These are phyloP conservation scores for Druceiella hillmani DNA, from an alignment of 2,888 invertebrate species.

Conservation along the genomic window DNA sequence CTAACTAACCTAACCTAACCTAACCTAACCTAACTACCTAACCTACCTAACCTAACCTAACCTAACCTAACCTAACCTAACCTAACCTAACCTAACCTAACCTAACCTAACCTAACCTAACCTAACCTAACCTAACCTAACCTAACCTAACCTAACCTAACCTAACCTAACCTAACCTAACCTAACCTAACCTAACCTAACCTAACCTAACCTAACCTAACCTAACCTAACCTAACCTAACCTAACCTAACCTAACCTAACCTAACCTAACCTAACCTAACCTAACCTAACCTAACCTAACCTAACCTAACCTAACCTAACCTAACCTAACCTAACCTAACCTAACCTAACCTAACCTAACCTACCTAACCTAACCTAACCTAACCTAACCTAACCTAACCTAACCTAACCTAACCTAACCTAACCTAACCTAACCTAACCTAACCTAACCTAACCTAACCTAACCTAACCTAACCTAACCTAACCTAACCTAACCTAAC, in stretches of 20 bases:
- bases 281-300: conserved; percentile 19
- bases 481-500: conserved; percentile 22
- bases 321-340: conserved; percentile 24
- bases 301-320: conserved; percentile 23
- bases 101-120: conserved; percentile 21
- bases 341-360: conserved; percentile 24
- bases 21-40: conserved; percentile 21
- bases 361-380: conserved; percentile 20
- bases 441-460: conserved; percentile 15
- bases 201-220: conserved; percentile 19
- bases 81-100: conserved; percentile 19
- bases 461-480: conserved; percentile 14
- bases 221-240: conserved; percentile 20
- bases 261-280: conserved; percentile 13
- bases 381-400: conserved; percentile 24
- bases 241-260: conserved; percentile 20
- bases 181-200: conserved; percentile 24
- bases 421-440: conserved; percentile 12
- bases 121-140: conserved; percentile 20
- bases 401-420: conserved; percentile 22
- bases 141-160: conserved; percentile 22
- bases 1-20: conserved; percentile 23
- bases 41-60: conserved; percentile 20
- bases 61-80: conserved; percentile 11
- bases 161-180: conserved; percentile 24